Percentiles rank a stretch among this genome's conserved stretches.
Conservation (phyloP, 1,140 invertebrate genomes). For the Zaprionus kolodkinae region DNA sequence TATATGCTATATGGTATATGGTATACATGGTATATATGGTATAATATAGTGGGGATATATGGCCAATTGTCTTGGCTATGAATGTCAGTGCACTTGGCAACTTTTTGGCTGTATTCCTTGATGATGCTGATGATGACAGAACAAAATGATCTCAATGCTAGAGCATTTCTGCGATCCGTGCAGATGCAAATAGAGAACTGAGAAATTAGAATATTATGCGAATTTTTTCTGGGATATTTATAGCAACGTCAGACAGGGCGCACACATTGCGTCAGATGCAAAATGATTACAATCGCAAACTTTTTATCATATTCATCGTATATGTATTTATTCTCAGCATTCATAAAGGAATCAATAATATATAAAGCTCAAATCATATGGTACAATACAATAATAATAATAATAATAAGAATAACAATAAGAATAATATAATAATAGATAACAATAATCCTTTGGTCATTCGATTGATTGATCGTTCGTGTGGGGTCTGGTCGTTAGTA, state of each 20-base stretch:
- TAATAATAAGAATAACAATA: neutral
- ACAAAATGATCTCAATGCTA: constrained; percentile 68
- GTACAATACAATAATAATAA: constrained; percentile 28
- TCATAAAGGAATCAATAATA: constrained; percentile 59
- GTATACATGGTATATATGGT: neutral
- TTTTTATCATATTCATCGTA: constrained; percentile 60
- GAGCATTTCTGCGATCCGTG: constrained; percentile 53
- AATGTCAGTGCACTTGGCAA: constrained; percentile 72
- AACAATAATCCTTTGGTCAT: constrained; percentile 34
- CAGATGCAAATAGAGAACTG: constrained; percentile 18
- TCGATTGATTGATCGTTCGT: constrained; percentile 37
- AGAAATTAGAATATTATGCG: constrained; percentile 30
- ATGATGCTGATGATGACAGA: constrained; percentile 39
- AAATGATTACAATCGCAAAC: constrained; percentile 44
- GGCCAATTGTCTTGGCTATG: constrained; percentile 58
- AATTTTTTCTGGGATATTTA: constrained; percentile 22
- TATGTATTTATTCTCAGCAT: constrained; percentile 67
- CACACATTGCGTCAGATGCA: constrained; percentile 32
- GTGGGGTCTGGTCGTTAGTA: constrained; percentile 60
- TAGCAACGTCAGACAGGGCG: constrained; percentile 27
- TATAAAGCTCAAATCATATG: constrained; percentile 61
- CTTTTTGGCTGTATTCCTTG: neutral
- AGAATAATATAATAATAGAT: constrained; percentile 18
- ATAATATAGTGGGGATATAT: constrained; percentile 16
- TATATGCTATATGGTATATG: constrained; percentile 11